Percentiles rank a stretch among this genome's conserved stretches.
These are phyloP conservation scores for Ageneiosus marmoratus DNA, from an alignment of 2,113 vertebrate species.

Conservation along the genomic window DNA sequence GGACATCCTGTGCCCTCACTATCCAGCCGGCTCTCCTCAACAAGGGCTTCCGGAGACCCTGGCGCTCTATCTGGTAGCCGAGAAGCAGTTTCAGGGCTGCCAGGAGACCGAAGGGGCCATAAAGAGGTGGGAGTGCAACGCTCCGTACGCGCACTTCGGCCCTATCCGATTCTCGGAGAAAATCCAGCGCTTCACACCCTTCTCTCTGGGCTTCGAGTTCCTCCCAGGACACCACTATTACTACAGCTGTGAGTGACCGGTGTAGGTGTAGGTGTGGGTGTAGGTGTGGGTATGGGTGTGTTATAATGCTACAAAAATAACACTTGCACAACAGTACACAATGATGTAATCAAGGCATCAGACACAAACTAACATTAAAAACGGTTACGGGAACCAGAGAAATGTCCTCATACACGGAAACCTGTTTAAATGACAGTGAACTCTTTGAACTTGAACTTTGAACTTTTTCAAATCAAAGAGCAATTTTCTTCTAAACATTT, in stretches of 20 bases:
- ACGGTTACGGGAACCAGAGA: neutral
- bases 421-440: no score
- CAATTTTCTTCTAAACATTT: no score
- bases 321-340: neutral
- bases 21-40: slow-evolving; percentile 63
- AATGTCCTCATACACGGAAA: neutral
- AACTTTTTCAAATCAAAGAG: no score
- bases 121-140: slow-evolving; percentile 96
- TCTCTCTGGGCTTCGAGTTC: slow-evolving; percentile 96
- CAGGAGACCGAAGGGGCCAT: slow-evolving; percentile 85
- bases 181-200: slow-evolving; percentile 97
- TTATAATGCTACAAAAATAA: neutral
- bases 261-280: neutral
- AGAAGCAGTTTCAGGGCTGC: slow-evolving; percentile 83
- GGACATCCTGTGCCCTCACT: slow-evolving; percentile 96
- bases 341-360: neutral
- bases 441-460: no score
- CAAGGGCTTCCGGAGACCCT: slow-evolving; percentile 79
- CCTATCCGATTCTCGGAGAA: slow-evolving; percentile 95
- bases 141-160: slow-evolving; percentile 83
- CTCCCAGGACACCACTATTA: slow-evolving; percentile 90
- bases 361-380: neutral
- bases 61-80: slow-evolving; percentile 88
- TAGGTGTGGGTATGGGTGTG: neutral
- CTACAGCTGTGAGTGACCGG: slow-evolving; percentile 89